Percentiles rank a stretch among this genome's conserved stretches.
phyloP scores from a whole-genome alignment of 2,888 invertebrate species.

The Tuta absoluta region DNA sequence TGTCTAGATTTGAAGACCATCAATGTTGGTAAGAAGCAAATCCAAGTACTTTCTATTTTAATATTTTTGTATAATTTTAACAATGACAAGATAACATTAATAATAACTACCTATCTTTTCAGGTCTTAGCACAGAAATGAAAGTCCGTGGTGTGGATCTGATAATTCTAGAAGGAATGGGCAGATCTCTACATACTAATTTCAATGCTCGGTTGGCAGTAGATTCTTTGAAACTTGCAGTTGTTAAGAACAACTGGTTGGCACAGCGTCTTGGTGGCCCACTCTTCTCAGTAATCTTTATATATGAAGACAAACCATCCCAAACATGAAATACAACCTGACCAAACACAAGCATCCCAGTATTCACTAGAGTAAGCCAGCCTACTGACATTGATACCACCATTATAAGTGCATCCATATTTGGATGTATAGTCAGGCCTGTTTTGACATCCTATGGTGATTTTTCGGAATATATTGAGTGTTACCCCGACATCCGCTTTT shows the following conservation, averaged over 20 bases:
- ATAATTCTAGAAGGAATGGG: slow-evolving; percentile 99
- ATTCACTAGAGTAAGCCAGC: slow-evolving; percentile 51
- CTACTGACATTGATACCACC: slow-evolving; percentile 35
- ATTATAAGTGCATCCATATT: slow-evolving; percentile 55
- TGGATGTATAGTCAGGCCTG: slow-evolving; percentile 53
- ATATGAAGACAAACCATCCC: slow-evolving; percentile 82
- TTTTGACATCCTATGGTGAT: slow-evolving; percentile 57
- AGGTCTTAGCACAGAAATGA: slow-evolving; percentile 89
- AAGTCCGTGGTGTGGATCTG: slow-evolving; percentile 89
- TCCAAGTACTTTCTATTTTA: not conserved
- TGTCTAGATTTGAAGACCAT: slow-evolving; percentile 94
- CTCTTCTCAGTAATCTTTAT: slow-evolving; percentile 96
- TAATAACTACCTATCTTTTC: slow-evolving; percentile 40
- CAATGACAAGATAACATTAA: too few relatives aligned
- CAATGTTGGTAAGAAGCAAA: slow-evolving; percentile 79
- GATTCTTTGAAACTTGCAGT: slow-evolving; percentile 96
- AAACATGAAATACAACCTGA: slow-evolving; percentile 46
- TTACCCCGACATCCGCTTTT: slow-evolving; percentile 54
- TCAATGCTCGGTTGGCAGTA: slow-evolving; percentile 92
- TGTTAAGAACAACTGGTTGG: slow-evolving; percentile 97
- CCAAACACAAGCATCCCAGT: slow-evolving; percentile 50
- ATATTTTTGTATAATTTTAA: too few relatives aligned
- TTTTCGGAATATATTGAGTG: slow-evolving; percentile 77
- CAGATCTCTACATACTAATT: slow-evolving; percentile 96
- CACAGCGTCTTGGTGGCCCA: slow-evolving; percentile 92